phyloP scores from a whole-genome alignment of 1,140 invertebrate species.

The Drosophila pseudoananassae region DNA sequence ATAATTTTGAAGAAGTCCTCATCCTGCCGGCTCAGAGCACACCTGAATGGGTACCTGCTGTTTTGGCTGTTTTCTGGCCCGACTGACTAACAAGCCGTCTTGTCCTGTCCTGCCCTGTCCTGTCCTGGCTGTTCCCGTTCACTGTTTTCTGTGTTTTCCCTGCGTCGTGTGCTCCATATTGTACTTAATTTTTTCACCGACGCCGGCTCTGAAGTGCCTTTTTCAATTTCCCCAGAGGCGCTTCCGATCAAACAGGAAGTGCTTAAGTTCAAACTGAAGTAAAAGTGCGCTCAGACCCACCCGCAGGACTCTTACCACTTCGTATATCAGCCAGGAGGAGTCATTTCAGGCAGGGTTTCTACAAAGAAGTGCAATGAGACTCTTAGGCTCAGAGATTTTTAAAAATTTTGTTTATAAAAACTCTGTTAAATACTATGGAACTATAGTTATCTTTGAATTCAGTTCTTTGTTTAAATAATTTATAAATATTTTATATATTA shows the following conservation, averaged over 20 bases:
- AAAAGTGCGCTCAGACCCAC: conserved; percentile 51
- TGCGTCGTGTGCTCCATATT: conserved; percentile 50
- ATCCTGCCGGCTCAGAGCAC: conserved; percentile 54
- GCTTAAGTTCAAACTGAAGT: conserved; percentile 81
- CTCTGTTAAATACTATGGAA: too few relatives aligned
- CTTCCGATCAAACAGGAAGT: conserved; percentile 82
- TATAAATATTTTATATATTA: neutral
- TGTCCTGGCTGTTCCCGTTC: conserved; percentile 2
- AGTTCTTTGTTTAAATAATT: neutral
- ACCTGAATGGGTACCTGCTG: conserved; percentile 44
- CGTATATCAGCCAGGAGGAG: conserved; percentile 35
- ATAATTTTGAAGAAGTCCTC: conserved; percentile 59
- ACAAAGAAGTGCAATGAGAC: neutral
- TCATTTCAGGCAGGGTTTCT: conserved; percentile 17
- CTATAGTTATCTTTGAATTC: neutral
- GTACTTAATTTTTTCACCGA: conserved; percentile 57
- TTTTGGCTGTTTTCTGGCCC: neutral
- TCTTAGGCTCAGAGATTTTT: too few relatives aligned
- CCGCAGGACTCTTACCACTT: conserved; percentile 11
- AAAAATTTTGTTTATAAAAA: too few relatives aligned
- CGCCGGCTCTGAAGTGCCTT: conserved; percentile 77
- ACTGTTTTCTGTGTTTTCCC: conserved; percentile 3
- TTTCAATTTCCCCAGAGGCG: conserved; percentile 81
- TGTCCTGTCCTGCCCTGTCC: conserved; percentile 28
- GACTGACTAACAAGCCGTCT: conserved; percentile 49